These are phyloP conservation scores for Petrocephalus microphthalmus DNA, from an alignment of 2,113 vertebrate genomes.

Conservation along the genomic window DNA sequence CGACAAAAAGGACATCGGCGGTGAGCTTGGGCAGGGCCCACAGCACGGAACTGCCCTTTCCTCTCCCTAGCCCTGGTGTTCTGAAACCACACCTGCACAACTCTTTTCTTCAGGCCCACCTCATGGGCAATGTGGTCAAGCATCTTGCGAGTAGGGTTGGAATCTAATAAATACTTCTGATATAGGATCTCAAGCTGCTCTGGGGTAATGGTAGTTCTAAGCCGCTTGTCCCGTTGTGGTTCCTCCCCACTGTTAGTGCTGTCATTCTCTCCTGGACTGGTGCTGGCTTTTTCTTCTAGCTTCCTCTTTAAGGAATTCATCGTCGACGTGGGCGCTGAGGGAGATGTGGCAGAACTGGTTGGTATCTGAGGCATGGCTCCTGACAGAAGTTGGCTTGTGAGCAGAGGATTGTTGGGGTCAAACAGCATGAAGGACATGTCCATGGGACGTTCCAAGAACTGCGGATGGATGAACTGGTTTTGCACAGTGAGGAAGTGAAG, in stretches of 20 bases:
- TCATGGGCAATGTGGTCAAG: slow-evolving; percentile 97
- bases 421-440: slow-evolving; percentile 99
- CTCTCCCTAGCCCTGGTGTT: slow-evolving; percentile 93
- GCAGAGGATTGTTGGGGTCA: slow-evolving; percentile 90
- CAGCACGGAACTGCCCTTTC: slow-evolving; percentile 94
- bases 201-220: slow-evolving; percentile 96
- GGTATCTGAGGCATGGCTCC: slow-evolving; percentile 89
- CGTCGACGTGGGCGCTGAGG: slow-evolving; percentile 86
- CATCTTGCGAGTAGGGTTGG: slow-evolving; percentile 98
- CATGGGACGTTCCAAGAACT: slow-evolving; percentile 87
- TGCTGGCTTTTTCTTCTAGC: slow-evolving; percentile 91
- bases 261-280: slow-evolving; percentile 92
- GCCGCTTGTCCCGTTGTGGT: slow-evolving; percentile 90
- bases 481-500: slow-evolving; percentile 95
- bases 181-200: slow-evolving; percentile 96
- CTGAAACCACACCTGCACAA: slow-evolving; percentile 99
- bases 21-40: slow-evolving; percentile 93
- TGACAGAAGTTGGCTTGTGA: slow-evolving; percentile 88
- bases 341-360: slow-evolving; percentile 86
- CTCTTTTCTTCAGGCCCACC: slow-evolving; percentile 95
- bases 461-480: slow-evolving; percentile 96
- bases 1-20: slow-evolving; percentile 93
- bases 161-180: slow-evolving; percentile 95
- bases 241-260: slow-evolving; percentile 91
- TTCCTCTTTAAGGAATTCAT: slow-evolving; percentile 97